phyloP scores from a whole-genome alignment of 2,113 vertebrate genomes.

The Psilopogon haemacephalus region DNA sequence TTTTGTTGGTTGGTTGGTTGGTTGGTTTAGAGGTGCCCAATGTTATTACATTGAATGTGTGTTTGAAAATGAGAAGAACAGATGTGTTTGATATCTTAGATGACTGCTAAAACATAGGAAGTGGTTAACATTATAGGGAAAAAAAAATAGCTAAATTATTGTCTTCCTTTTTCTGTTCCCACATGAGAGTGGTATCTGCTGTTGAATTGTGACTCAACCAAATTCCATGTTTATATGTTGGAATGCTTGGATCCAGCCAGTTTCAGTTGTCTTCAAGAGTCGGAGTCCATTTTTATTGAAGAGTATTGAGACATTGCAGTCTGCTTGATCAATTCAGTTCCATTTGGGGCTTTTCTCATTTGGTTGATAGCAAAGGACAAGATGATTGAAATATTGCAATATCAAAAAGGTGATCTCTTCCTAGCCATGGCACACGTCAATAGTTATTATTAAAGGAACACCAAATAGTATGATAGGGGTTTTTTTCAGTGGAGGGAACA shows the following conservation, averaged over 20 bases:
- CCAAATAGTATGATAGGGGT: rapidly evolving
- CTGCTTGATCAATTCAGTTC: not conserved
- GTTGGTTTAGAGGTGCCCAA: not conserved
- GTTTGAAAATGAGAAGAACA: not conserved
- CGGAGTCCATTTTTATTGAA: not conserved
- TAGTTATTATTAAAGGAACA: not conserved
- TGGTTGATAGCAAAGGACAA: not conserved
- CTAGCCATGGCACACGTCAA: not conserved
- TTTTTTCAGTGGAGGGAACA: not conserved
- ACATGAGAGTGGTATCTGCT: not conserved
- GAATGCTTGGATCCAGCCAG: not conserved
- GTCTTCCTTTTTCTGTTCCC: not conserved
- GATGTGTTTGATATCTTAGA: not conserved
- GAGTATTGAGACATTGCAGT: not conserved
- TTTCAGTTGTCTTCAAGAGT: not conserved
- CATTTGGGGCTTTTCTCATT: not conserved
- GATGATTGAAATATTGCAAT: not conserved
- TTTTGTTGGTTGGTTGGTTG: not conserved
- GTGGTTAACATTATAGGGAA: not conserved
- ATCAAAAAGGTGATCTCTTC: not conserved
- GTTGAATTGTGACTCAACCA: not conserved
- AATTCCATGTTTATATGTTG: not conserved
- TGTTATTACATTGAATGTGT: not conserved
- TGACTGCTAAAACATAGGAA: not conserved
- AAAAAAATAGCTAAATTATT: not conserved